Evolutionary conservation across 2,113 vertebrate genomes (phyloP).

Genomic region (Chascanopsetta lugubris): DNA sequence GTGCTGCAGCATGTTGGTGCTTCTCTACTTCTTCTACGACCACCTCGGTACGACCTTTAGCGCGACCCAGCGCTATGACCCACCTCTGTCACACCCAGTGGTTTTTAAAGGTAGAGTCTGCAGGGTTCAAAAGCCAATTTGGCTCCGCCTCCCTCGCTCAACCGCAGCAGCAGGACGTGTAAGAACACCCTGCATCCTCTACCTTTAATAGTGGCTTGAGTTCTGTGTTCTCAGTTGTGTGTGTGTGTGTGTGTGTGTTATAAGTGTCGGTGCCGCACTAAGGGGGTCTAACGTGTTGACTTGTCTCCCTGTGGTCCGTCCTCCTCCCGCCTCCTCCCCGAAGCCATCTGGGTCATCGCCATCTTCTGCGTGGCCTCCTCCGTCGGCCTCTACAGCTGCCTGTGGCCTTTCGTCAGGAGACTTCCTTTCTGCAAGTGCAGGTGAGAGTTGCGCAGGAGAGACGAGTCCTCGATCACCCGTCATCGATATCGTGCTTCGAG

Average conservation of each 20-base stretch:
- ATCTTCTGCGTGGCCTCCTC: conserved; percentile 95
- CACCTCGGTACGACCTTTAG: conserved; percentile 87
- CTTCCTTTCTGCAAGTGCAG: conserved; percentile 91
- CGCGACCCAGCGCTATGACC: too few species aligned
- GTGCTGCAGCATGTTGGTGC: conserved; percentile 95
- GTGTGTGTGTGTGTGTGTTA: not conserved
- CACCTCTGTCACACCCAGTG: too few species aligned
- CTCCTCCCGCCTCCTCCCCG: conserved; percentile 6
- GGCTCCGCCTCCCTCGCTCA: too few species aligned
- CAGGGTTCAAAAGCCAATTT: too few species aligned
- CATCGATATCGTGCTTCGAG: too few species aligned
- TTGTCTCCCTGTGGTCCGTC: too few species aligned
- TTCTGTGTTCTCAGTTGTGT: not conserved
- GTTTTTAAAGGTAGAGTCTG: too few species aligned
- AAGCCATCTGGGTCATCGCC: conserved; percentile 91
- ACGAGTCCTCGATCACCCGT: too few species aligned
- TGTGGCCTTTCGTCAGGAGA: conserved; percentile 89
- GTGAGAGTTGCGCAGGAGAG: too few species aligned
- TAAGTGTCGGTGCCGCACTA: too few species aligned
- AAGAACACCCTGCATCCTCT: not conserved
- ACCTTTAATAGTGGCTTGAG: conserved; percentile 3
- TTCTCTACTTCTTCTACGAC: conserved; percentile 96
- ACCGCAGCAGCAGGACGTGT: too few species aligned
- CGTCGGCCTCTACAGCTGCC: conserved; percentile 92
- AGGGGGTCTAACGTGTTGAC: too few species aligned